These are phyloP conservation scores for Probaryconus sp. DNA, from an alignment of 1,140 invertebrate genomes.

Conservation along the genomic window DNA sequence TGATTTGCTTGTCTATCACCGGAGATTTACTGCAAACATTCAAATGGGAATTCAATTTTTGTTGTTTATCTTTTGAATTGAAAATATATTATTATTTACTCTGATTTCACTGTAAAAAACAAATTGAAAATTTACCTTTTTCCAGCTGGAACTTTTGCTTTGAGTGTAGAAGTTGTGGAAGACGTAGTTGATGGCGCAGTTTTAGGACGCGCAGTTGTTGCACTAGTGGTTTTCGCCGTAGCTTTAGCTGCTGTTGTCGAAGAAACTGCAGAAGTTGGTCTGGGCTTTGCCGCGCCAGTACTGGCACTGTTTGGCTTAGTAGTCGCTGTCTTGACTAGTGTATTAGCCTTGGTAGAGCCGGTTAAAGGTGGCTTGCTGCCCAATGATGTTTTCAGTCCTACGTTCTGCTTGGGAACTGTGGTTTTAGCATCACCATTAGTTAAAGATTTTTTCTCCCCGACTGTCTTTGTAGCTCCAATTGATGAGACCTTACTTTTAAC, in stretches of 20 bases:
- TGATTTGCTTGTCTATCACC: constrained; percentile 80
- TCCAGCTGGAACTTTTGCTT: constrained; percentile 13
- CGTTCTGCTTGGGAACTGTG: constrained; percentile 45
- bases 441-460: constrained; percentile 75
- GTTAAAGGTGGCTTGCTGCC: constrained; percentile 6
- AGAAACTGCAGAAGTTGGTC: constrained; percentile 36
- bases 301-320: constrained; percentile 20
- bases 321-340: constrained; percentile 60
- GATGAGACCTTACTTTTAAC: constrained; percentile 65
- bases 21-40: constrained; percentile 65
- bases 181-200: constrained; percentile 63
- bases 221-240: constrained; percentile 18
- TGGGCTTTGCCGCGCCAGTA: constrained; percentile 41
- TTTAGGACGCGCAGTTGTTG: constrained; percentile 64
- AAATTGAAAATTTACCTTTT: constrained; percentile 25
- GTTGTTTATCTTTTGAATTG: background rate
- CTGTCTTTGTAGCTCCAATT: constrained; percentile 35
- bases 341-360: constrained; percentile 34
- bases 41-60: constrained; percentile 5
- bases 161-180: constrained; percentile 40
- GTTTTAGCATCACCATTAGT: constrained; percentile 79
- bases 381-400: constrained; percentile 34
- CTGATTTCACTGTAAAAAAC: background rate
- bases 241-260: constrained; percentile 16
- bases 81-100: constrained; percentile 5